These are phyloP conservation scores for Crossocerus cetratus DNA, from an alignment of 2,888 invertebrate species.

Conservation along the genomic window DNA sequence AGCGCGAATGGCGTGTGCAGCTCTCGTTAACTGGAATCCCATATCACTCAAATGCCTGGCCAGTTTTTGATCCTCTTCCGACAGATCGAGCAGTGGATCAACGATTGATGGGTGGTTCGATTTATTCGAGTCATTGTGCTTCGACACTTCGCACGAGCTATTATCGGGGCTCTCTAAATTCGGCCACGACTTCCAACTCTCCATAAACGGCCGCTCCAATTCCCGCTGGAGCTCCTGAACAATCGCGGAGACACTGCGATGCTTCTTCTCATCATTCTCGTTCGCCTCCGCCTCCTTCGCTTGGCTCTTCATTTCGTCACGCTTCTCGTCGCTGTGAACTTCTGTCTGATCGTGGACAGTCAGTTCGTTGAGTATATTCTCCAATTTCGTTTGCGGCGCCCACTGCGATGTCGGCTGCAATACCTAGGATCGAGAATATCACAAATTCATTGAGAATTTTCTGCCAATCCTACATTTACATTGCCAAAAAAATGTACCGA, in stretches of 20 bases:
- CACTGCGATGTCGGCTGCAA: conserved; percentile 71
- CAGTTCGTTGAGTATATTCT: conserved; percentile 65
- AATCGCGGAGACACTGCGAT: conserved; percentile 85
- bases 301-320: conserved; percentile 42
- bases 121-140: conserved; percentile 33
- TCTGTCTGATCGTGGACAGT: conserved; percentile 54
- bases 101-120: conserved; percentile 46
- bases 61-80: conserved; percentile 79
- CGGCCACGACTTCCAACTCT: conserved; percentile 75
- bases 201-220: conserved; percentile 74
- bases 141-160: conserved; percentile 38
- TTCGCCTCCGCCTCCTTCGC: conserved; percentile 50
- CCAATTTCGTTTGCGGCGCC: conserved; percentile 65
- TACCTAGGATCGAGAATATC: conserved; percentile 58
- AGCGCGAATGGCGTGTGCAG: conserved; percentile 86
- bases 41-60: conserved; percentile 88
- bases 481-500: conserved; percentile 67
- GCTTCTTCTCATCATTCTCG: conserved; percentile 53
- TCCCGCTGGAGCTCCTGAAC: conserved; percentile 86
- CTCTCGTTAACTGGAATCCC: conserved; percentile 92
- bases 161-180: conserved; percentile 68
- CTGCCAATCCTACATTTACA: neutral
- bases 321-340: conserved; percentile 54
- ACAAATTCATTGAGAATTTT: conserved; percentile 10
- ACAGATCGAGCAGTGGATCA: conserved; percentile 62